A percentile compares a stretch with the other conserved stretches of the same genome.
These are phyloP conservation scores for Potorous gilbertii DNA, from an alignment of 2,797 vertebrate genomes.

Conservation along the genomic window DNA sequence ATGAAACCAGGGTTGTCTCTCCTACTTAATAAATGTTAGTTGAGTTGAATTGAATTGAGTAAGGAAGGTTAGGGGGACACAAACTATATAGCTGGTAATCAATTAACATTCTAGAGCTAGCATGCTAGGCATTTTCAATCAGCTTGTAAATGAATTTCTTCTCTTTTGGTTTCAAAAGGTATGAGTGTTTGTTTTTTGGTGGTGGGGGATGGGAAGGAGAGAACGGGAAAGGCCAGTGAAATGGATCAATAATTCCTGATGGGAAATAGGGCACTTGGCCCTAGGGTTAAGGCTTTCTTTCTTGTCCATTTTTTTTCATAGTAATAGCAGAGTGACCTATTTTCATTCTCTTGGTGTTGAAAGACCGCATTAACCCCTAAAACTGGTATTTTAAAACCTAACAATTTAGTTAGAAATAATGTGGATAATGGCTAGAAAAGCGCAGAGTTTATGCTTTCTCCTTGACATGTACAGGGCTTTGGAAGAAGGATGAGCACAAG, in stretches of 20 bases:
- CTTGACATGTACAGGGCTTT: neutral
- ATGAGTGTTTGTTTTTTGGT: neutral
- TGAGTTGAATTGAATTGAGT: neutral
- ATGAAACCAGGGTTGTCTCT: neutral
- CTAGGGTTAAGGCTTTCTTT: neutral
- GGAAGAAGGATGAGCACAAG: conserved; percentile 18
- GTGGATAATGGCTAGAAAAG: conserved; percentile 36
- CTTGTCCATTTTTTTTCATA: neutral
- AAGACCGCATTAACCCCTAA: conserved; percentile 45
- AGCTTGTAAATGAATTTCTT: neutral
- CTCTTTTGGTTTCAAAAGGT: neutral
- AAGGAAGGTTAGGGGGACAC: neutral
- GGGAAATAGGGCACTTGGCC: conserved; percentile 20
- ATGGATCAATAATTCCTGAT: conserved; percentile 3
- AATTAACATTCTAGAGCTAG: neutral
- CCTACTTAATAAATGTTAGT: neutral
- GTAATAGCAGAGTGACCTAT: conserved; percentile 34
- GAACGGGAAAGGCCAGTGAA: neutral
- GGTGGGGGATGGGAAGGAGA: neutral
- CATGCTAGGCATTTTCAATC: neutral
- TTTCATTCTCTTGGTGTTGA: conserved; percentile 56
- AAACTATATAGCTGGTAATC: neutral
- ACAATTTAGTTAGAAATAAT: conserved; percentile 46
- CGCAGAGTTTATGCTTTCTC: conserved; percentile 34
- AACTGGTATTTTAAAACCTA: conserved; percentile 35